Conservation (phyloP, 2,888 invertebrate species). For the Psylliodes chrysocephalus region DNA sequence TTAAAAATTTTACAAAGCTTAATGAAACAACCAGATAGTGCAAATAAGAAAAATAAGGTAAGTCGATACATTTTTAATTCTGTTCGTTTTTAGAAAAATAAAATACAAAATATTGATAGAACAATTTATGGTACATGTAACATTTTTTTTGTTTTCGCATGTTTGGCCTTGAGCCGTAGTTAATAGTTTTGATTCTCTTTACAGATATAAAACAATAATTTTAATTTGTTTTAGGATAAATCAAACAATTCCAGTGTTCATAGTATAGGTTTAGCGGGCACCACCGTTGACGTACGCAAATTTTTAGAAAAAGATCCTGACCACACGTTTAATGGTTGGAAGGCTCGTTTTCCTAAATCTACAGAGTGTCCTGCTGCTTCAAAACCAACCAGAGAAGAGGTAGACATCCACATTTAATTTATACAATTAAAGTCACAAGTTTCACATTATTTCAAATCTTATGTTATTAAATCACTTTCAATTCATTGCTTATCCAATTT, state of each 20-base stretch:
- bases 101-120: no score
- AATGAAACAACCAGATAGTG: slow-evolving; percentile 74
- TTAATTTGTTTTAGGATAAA: slow-evolving; percentile 39
- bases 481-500: slow-evolving; percentile 5
- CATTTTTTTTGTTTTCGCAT: no score
- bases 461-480: no score
- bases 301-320: slow-evolving; percentile 79
- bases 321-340: slow-evolving; percentile 80
- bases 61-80: background rate
- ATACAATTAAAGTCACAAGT: background rate
- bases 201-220: no score
- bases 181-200: background rate
- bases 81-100: no score
- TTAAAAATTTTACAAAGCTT: slow-evolving; percentile 88
- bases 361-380: slow-evolving; percentile 52
- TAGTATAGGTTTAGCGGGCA: slow-evolving; percentile 61
- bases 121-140: background rate
- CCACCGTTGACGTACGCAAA: slow-evolving; percentile 77
- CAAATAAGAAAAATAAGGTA: slow-evolving; percentile 42
- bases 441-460: no score
- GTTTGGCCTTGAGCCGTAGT: no score
- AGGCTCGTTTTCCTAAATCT: slow-evolving; percentile 69
- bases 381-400: slow-evolving; percentile 52
- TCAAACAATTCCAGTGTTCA: slow-evolving; percentile 25
- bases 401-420: slow-evolving; percentile 33